These are phyloP conservation scores for Okapia johnstoni DNA, from an alignment of 2,113 vertebrate species.

Conservation along the genomic window DNA sequence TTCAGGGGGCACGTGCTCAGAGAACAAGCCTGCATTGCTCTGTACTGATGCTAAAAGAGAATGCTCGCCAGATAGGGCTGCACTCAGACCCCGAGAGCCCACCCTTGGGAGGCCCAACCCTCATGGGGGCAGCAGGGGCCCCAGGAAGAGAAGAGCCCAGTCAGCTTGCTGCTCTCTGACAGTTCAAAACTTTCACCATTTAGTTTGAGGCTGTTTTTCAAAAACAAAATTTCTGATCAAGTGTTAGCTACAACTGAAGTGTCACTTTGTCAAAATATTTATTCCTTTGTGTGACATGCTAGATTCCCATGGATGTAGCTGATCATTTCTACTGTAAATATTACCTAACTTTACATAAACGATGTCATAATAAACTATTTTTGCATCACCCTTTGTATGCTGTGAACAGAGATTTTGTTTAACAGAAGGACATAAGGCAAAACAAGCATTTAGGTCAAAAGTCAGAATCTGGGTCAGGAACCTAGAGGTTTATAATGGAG, in stretches of 20 bases:
- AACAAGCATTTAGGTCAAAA: neutral
- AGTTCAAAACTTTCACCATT: neutral
- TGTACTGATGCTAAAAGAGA: neutral
- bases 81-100: neutral
- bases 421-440: neutral
- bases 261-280: conserved; percentile 64
- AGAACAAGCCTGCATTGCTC: neutral
- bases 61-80: neutral
- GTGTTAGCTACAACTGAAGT: conserved; percentile 65
- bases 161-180: neutral
- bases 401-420: conserved; percentile 46
- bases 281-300: conserved; percentile 69
- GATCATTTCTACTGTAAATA: conserved; percentile 85
- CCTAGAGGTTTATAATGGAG: neutral
- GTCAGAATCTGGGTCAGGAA: neutral
- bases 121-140: neutral
- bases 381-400: conserved; percentile 81
- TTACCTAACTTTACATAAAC: conserved; percentile 84
- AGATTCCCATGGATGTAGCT: conserved; percentile 80
- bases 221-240: neutral
- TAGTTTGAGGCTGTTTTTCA: neutral
- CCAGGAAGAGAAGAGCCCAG: neutral
- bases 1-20: neutral
- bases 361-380: conserved; percentile 88
- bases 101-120: neutral